Evolutionary conservation across 2,888 invertebrate genomes (phyloP), one percentile per base, ranked within the genome.

Genomic region (Drosophila aldrichi): DNA sequence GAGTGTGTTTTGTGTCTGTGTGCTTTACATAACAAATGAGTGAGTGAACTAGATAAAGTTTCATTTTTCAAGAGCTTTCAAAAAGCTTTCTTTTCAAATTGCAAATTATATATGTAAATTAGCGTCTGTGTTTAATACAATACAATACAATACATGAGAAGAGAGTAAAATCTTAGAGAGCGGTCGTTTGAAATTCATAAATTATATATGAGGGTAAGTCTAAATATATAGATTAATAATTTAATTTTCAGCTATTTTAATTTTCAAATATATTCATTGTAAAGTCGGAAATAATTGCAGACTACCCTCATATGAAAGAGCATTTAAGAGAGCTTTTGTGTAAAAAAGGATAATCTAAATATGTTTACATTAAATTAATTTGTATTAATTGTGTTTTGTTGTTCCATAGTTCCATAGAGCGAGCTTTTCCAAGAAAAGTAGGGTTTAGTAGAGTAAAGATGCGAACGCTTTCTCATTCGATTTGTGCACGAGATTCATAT

Each of bases 11-110:
- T 43, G 14, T 20, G 41, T 57, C 18, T 67, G 51, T 60, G 75
- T 68, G 77, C 77, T 74, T 64, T 64, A 64, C 38, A 70, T 80
- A 80, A 80, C 73, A 64, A 74, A 74, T 79, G 77, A 79, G 68
- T 34, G 51, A 49, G 49, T n/a, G 5, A 57, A 36, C 20, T 58
- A 67, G 57, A 38, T 48, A 63, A 49, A 60, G 61, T 66, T 52
- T 16, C 8, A 22, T 25, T 36, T 22, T 25, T 40, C 12, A 54
- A 40, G n/a, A 52, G 51, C 34, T 52, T 52, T 36, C 1, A 34
- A 52, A 36, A 36, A 34, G 36, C 22, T 16, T 36, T 9, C 8
- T n/a, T 38, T 38, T 52, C 7, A n/a, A 57, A 66, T 44, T 56
- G 34, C 52, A 59, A 75, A 75, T 73, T 46, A 58, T 36, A 29